Evolutionary conservation across 2,888 invertebrate species (phyloP), one percentile per base, ranked within the genome.

Genomic region (Aphodius sticticus): DNA sequence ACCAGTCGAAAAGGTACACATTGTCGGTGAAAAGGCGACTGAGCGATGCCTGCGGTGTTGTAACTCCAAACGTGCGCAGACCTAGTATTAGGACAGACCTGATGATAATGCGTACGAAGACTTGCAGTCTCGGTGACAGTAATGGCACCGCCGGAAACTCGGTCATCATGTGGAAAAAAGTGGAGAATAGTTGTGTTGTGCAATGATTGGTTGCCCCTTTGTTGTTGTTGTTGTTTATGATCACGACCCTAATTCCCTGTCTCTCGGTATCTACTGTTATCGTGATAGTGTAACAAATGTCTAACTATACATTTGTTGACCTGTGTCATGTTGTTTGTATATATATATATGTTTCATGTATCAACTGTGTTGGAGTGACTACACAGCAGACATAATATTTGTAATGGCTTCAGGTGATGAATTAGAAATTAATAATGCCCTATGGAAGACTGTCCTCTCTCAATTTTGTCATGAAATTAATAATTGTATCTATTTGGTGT

Each of bases 51-150:
- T 96, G 96, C 86, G 96, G 96, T 5, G 96, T 96, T 6, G 95
- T 96, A 16, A 95, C 96, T n/a, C 96, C 96, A 2, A 96, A 96
- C 87, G 96, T 95, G 0, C 91, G 96, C 77, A 91, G 97, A 74
- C 97, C 97, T 53, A 96, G 96, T 88, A 96, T 97, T 83, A 92
- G 96, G 82, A 97, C 96, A 6, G 97, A 97, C 88, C 91, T 96
- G 84, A 94, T 96, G 93, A 95, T 96, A 85, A 95, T 96, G 93
- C 93, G 96, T 88, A 95, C 95, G 84, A 95, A 95, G 90, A 95
- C 95, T 81, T 93, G 94, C 90, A 93, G 93, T 85, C 91, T 94
- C 88, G 93, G 93, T 16, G 94, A 94, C 81, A 92, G 92, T 80
- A 93, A 93, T 80, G 92, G 92, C 76, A 86, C 84, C 81, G 89